Conservation (phyloP, 2,888 invertebrate species). For the Ormyrus pomaceus region DNA sequence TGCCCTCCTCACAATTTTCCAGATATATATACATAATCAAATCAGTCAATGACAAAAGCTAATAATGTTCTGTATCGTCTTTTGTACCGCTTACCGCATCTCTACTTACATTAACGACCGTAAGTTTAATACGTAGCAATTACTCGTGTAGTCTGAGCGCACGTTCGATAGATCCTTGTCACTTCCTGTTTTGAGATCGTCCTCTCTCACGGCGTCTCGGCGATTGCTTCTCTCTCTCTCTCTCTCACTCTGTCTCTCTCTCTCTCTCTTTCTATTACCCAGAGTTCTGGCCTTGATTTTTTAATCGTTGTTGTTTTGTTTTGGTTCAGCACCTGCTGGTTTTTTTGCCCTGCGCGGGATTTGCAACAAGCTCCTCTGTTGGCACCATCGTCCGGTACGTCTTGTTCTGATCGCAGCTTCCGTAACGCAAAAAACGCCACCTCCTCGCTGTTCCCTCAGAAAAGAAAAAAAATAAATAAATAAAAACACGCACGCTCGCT, state of each 20-base stretch:
- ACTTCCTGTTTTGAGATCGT: constrained; percentile 23
- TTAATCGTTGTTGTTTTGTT: constrained; percentile 64
- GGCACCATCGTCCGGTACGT: constrained; percentile 72
- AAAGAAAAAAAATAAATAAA: neutral
- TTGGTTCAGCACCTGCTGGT: constrained; percentile 72
- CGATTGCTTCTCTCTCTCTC: too few relatives aligned
- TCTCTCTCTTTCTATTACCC: neutral
- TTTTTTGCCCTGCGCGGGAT: constrained; percentile 70
- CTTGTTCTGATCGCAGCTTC: constrained; percentile 57
- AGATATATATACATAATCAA: too few relatives aligned
- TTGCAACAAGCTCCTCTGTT: constrained; percentile 69
- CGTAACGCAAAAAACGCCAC: constrained; percentile 9
- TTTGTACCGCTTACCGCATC: neutral
- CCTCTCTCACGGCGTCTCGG: neutral
- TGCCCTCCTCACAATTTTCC: too few relatives aligned
- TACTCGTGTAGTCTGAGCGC: too few relatives aligned
- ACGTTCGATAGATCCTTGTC: neutral
- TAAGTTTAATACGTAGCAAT: too few relatives aligned
- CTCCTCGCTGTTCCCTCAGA: too few relatives aligned
- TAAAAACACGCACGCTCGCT: neutral
- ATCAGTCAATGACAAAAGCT: too few relatives aligned
- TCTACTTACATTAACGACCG: neutral
- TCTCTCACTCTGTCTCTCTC: neutral
- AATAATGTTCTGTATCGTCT: constrained; percentile 10
- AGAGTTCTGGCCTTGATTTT: neutral